phyloP scores from a whole-genome alignment of 2,888 invertebrate species.

The Steinernema hermaphroditum region DNA sequence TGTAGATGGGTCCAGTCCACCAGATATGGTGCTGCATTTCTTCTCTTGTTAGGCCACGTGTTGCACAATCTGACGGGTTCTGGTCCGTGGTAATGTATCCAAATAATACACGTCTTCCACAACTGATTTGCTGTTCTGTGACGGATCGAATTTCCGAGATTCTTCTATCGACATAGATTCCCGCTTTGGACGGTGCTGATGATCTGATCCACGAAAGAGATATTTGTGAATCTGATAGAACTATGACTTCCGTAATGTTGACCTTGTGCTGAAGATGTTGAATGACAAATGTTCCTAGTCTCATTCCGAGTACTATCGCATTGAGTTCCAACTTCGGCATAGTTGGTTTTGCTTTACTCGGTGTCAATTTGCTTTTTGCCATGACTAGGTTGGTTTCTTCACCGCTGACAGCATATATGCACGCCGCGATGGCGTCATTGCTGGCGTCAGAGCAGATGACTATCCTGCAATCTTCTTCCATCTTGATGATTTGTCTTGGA shows the following conservation, averaged over 20 bases:
- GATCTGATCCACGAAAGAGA: neutral
- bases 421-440: neutral
- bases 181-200: neutral
- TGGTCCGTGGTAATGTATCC: neutral
- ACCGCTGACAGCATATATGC: neutral
- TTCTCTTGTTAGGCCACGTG: neutral
- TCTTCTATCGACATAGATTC: neutral
- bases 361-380: slow-evolving; percentile 10
- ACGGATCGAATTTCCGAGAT: neutral
- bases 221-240: neutral
- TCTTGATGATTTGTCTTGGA: too few species aligned
- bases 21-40: neutral
- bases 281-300: neutral
- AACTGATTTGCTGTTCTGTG: neutral
- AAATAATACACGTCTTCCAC: neutral
- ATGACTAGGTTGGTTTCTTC: neutral
- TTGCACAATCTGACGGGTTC: neutral
- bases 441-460: neutral
- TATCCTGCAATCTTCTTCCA: neutral
- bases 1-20: neutral
- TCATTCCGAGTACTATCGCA: neutral
- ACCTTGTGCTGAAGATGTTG: neutral
- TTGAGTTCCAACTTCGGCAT: neutral
- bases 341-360: neutral
- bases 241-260: neutral